Conservation (phyloP, 92 coral and sea anemone species). For the Paragorgia papillata region DNA sequence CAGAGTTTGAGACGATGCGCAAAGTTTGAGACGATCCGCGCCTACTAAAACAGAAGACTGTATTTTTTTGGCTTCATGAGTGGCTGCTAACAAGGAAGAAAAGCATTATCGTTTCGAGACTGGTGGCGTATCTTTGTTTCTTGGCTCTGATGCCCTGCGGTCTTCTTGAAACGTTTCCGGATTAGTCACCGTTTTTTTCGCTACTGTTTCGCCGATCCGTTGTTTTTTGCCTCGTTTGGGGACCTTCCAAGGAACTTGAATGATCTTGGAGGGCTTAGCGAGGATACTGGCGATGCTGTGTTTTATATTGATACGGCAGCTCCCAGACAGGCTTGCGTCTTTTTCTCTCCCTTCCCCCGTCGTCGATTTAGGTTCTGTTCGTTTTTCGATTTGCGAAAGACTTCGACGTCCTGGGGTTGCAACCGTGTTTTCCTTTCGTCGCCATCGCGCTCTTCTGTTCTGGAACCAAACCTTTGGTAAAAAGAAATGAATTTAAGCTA, state of each 20-base stretch:
- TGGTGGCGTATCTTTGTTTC: slow-evolving; percentile 4
- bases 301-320: slow-evolving; percentile 18
- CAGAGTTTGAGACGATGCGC: no score
- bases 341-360: background rate
- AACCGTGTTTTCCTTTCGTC: slow-evolving; percentile 90
- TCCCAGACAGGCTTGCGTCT: background rate
- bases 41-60: no score
- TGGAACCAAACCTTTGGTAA: slow-evolving; percentile 93
- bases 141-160: slow-evolving; percentile 5
- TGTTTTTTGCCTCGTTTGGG: slow-evolving; percentile 43
- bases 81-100: slow-evolving; percentile 11
- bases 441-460: slow-evolving; percentile 87
- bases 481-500: background rate
- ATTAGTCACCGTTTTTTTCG: background rate
- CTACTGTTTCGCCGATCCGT: background rate
- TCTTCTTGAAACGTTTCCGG: background rate
- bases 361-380: slow-evolving; percentile 10
- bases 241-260: slow-evolving; percentile 44
- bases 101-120: background rate
- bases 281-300: slow-evolving; percentile 38
- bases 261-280: slow-evolving; percentile 35
- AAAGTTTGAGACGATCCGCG: no score
- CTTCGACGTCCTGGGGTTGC: slow-evolving; percentile 91
- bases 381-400: slow-evolving; percentile 79
- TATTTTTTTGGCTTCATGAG: no score